phyloP scores from a whole-genome alignment of 1,140 invertebrate genomes.

The Lanistes nyassanus region DNA sequence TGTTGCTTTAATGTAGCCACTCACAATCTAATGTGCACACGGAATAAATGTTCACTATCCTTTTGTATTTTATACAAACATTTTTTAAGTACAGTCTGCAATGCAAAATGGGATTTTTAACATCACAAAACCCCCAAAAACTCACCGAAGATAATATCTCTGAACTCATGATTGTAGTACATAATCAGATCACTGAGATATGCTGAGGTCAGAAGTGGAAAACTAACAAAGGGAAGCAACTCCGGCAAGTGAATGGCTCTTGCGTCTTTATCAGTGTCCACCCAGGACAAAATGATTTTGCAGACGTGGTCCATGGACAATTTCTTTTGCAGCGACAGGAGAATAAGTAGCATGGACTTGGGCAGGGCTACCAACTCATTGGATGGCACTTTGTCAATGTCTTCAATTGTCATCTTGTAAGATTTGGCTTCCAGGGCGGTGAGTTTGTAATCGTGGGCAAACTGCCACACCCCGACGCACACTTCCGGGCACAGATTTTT shows the following conservation, averaged over 20 bases:
- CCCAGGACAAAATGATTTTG: constrained; percentile 11
- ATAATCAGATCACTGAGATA: constrained; percentile 8
- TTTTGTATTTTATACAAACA: not conserved
- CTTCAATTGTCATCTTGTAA: not conserved
- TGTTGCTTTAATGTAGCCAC: no score
- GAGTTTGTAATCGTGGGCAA: constrained; percentile 3
- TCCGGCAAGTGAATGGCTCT: not conserved
- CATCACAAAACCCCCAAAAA: not conserved
- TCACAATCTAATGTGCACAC: not conserved
- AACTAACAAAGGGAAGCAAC: constrained; percentile 10
- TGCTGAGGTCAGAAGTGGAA: not conserved
- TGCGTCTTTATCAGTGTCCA: not conserved
- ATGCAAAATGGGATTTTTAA: not conserved
- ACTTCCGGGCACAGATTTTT: not conserved
- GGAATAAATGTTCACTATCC: not conserved
- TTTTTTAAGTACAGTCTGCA: not conserved
- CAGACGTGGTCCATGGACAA: constrained; percentile 9
- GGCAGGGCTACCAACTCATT: not conserved
- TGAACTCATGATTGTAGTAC: not conserved
- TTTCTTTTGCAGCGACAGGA: not conserved
- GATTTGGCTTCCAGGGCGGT: not conserved
- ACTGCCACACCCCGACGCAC: not conserved
- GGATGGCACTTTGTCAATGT: not conserved
- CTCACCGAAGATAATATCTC: not conserved
- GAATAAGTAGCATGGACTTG: constrained; percentile 3